Percentiles rank a stretch among this genome's conserved stretches.
Evolutionary conservation across 2,113 vertebrate species (phyloP).

Genomic region (Rhynchomys soricoides): DNA sequence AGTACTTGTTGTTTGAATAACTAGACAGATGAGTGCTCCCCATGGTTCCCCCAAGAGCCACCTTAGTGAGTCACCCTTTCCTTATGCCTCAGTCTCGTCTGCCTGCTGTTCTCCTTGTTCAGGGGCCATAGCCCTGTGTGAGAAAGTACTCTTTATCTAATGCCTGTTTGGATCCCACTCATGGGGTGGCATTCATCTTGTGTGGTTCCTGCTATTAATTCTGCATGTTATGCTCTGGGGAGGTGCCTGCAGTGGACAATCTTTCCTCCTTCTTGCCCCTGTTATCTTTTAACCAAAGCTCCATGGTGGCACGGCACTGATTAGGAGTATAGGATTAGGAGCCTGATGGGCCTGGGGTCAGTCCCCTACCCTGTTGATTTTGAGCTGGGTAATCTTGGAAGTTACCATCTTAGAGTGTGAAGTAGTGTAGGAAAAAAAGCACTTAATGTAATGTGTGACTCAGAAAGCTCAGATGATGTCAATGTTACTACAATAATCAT

Average conservation of each 20-base stretch:
- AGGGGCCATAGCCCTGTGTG: not conserved
- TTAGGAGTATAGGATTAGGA: not conserved
- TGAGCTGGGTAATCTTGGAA: not conserved
- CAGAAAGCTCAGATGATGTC: not conserved
- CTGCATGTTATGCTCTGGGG: not conserved
- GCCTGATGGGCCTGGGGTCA: not conserved
- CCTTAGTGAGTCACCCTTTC: not conserved
- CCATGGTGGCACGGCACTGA: not conserved
- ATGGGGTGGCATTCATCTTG: not conserved
- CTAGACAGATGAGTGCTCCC: no score
- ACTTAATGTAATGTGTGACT: not conserved
- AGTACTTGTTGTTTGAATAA: no score
- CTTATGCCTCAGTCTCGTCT: not conserved
- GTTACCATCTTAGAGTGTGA: not conserved
- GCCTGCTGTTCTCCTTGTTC: not conserved
- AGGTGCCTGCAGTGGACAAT: not conserved
- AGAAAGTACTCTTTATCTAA: not conserved
- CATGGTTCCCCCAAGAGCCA: not conserved
- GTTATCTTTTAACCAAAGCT: not conserved
- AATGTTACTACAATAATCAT: not conserved
- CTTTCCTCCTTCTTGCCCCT: not conserved
- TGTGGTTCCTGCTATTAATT: not conserved
- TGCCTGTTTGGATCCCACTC: not conserved
- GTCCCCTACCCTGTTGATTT: not conserved
- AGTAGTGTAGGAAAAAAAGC: not conserved